A percentile compares a stretch with the other conserved stretches of the same genome.
Conservation (phyloP, 2,888 invertebrate genomes). For the Cetonia aurata region DNA sequence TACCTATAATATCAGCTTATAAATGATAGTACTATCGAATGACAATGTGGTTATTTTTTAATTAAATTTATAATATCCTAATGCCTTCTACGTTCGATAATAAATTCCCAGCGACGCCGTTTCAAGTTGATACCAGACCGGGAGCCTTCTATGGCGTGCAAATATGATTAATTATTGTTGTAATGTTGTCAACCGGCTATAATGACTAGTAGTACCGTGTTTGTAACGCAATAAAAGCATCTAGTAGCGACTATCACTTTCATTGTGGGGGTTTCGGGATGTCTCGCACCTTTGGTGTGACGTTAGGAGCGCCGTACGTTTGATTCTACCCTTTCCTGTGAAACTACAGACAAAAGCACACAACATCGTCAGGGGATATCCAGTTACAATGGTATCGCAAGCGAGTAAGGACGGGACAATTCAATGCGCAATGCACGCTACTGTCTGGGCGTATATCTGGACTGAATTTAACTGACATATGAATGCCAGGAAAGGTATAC, state of each 20-base stretch:
- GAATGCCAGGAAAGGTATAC: conserved; percentile 48
- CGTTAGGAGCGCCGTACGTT: conserved; percentile 51
- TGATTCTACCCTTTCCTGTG: conserved; percentile 52
- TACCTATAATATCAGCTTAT: no score
- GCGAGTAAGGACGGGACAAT: conserved; percentile 55
- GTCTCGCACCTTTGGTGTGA: conserved; percentile 56
- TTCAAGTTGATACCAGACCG: no score
- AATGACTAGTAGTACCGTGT: conserved; percentile 46
- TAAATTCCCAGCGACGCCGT: not conserved
- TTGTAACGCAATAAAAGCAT: conserved; percentile 51
- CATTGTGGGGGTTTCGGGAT: conserved; percentile 49
- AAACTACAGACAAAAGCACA: conserved; percentile 52
- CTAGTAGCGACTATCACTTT: conserved; percentile 52
- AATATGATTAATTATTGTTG: conserved; percentile 50
- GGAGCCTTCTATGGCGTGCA: conserved; percentile 1
- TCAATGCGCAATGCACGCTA: conserved; percentile 51
- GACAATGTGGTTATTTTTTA: no score
- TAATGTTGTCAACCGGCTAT: conserved; percentile 49
- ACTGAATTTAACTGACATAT: conserved; percentile 54
- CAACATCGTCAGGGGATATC: conserved; percentile 51
- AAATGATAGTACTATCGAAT: no score
- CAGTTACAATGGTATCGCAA: conserved; percentile 52
- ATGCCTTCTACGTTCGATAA: conserved; percentile 16
- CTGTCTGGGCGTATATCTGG: conserved; percentile 51
- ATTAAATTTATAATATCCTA: conserved; percentile 12